phyloP scores from a whole-genome alignment of 1,140 invertebrate genomes.

The Lordiphosa stackelbergi region DNA sequence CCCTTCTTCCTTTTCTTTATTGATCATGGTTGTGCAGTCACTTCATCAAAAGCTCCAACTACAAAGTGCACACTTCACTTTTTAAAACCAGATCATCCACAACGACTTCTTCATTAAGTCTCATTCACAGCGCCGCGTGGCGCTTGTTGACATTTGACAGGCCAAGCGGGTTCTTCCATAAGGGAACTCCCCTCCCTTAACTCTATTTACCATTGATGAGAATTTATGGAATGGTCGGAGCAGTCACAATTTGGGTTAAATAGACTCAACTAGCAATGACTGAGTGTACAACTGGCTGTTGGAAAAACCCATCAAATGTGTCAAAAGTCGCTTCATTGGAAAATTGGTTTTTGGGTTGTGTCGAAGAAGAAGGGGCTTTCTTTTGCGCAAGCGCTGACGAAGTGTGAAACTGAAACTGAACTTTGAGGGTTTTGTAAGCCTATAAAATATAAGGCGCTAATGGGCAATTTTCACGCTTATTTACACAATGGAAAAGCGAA shows the following conservation, averaged over 20 bases:
- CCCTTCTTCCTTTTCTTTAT: too few species aligned
- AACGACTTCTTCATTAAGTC: constrained; percentile 57
- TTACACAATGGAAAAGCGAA: constrained; percentile 68
- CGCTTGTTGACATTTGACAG: constrained; percentile 70
- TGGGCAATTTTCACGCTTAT: constrained; percentile 59
- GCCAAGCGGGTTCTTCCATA: constrained; percentile 23
- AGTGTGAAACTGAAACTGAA: constrained; percentile 6
- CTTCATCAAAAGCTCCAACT: too few species aligned
- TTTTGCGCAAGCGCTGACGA: constrained; percentile 11
- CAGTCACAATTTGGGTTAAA: constrained; percentile 40
- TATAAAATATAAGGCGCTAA: constrained; percentile 65
- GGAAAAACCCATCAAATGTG: constrained; percentile 47
- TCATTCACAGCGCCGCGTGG: constrained; percentile 66
- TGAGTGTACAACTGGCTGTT: background rate
- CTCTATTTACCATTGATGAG: constrained; percentile 45
- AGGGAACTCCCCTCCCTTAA: constrained; percentile 16
- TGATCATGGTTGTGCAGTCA: too few species aligned
- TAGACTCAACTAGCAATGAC: constrained; percentile 37
- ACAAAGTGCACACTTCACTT: background rate
- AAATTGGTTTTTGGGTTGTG: constrained; percentile 35
- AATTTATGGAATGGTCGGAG: constrained; percentile 58
- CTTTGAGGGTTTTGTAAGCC: constrained; percentile 21
- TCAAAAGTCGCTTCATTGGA: constrained; percentile 58
- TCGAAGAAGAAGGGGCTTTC: constrained; percentile 3
- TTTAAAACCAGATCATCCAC: constrained; percentile 45